These are phyloP conservation scores for Tyrophagus putrescentiae DNA, from an alignment of 1,140 invertebrate species.

Conservation along the genomic window DNA sequence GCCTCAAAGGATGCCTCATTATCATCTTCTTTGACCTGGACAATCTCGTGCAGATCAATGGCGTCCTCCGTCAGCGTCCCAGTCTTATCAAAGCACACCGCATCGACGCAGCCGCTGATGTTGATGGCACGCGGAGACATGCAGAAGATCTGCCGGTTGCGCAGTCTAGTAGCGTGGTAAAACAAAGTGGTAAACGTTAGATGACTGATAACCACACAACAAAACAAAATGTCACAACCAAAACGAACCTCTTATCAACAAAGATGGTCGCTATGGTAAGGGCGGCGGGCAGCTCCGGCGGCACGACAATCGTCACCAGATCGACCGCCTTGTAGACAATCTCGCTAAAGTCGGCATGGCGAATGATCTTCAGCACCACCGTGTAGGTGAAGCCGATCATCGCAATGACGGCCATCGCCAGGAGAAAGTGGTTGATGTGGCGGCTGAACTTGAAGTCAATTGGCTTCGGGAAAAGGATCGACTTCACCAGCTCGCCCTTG, in stretches of 20 bases:
- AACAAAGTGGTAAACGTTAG: neutral
- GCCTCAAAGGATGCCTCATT: neutral
- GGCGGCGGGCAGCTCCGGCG: conserved; percentile 78
- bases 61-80: conserved; percentile 89
- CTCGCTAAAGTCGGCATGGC: conserved; percentile 26
- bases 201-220: neutral
- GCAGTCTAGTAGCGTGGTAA: conserved; percentile 66
- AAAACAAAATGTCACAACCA: neutral
- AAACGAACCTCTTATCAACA: conserved; percentile 46
- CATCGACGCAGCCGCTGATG: conserved; percentile 76
- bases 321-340: conserved; percentile 50
- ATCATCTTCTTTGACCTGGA: conserved; percentile 40
- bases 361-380: conserved; percentile 27
- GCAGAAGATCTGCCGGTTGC: conserved; percentile 68
- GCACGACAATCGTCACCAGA: conserved; percentile 84
- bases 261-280: conserved; percentile 78
- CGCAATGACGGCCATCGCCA: conserved; percentile 33
- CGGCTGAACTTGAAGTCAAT: conserved; percentile 45
- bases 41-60: conserved; percentile 72
- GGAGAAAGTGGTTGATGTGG: conserved; percentile 42
- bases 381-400: conserved; percentile 33
- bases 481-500: conserved; percentile 45
- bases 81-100: conserved; percentile 93
- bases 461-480: conserved; percentile 45
- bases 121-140: conserved; percentile 78